These are phyloP conservation scores for Lycaon pictus DNA, from an alignment of 2,113 vertebrate species.

Conservation along the genomic window DNA sequence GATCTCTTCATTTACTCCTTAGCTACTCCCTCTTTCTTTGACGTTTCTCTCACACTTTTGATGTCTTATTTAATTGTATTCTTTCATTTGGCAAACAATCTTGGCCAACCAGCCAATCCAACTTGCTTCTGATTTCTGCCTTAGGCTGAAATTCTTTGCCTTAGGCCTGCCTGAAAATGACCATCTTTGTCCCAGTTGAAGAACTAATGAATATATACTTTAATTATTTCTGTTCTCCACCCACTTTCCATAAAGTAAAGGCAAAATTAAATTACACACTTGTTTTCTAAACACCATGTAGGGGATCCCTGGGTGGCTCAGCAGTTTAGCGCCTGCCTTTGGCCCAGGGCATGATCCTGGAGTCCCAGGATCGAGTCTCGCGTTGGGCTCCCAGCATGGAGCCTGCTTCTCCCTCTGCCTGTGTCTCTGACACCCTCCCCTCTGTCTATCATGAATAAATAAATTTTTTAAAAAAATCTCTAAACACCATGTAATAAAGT, in stretches of 20 bases:
- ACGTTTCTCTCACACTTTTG: constrained; percentile 25
- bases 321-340: no score
- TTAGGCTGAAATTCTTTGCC: neutral
- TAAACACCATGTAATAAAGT: neutral
- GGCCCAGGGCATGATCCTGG: no score
- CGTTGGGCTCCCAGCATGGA: no score
- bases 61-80: constrained; percentile 1
- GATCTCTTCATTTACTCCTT: neutral
- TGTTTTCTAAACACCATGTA: neutral
- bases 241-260: constrained; percentile 27
- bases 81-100: constrained; percentile 31
- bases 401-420: no score
- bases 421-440: no score
- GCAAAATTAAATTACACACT: neutral
- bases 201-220: neutral
- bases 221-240: neutral
- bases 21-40: constrained; percentile 13
- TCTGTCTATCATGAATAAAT: no score
- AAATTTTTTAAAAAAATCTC: no score
- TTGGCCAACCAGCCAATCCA: neutral
- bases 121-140: neutral
- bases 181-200: neutral
- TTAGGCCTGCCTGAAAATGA: constrained; percentile 5
- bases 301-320: no score
- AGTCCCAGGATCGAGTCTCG: no score